Percentiles rank a stretch among this genome's conserved stretches.
These are phyloP conservation scores for Phengaris alcon DNA, from an alignment of 2,888 invertebrate species.

Conservation along the genomic window DNA sequence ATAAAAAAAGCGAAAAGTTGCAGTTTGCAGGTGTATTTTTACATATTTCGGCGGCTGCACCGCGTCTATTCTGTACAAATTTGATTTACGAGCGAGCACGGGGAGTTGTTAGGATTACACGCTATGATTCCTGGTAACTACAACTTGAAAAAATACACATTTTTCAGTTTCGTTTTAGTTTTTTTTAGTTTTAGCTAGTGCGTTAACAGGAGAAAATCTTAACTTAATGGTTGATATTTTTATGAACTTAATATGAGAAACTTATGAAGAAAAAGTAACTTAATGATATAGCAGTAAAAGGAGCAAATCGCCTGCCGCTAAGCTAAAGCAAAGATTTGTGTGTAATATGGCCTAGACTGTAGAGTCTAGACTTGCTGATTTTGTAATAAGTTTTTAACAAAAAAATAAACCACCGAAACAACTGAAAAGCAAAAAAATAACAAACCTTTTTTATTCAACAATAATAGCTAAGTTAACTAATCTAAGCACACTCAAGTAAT, in stretches of 20 bases:
- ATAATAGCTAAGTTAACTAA: too few species aligned
- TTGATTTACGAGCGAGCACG: slow-evolving; percentile 4
- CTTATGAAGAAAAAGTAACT: too few species aligned
- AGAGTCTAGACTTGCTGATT: too few species aligned
- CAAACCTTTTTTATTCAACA: too few species aligned
- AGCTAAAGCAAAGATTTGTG: too few species aligned
- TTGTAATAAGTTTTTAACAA: too few species aligned
- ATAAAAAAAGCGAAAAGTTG: background rate
- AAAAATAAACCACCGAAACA: too few species aligned
- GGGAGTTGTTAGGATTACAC: slow-evolving; percentile 9
- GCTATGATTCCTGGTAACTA: background rate
- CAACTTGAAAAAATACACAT: background rate
- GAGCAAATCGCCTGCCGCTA: too few species aligned
- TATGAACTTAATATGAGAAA: too few species aligned
- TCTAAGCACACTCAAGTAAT: too few species aligned
- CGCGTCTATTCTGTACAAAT: background rate
- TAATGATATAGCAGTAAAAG: background rate
- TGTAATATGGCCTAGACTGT: too few species aligned
- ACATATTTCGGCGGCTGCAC: slow-evolving; percentile 4
- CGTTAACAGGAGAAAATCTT: background rate
- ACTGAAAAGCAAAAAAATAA: too few species aligned
- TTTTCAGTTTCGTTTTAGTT: slow-evolving; percentile 4
- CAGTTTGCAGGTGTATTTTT: slow-evolving; percentile 15
- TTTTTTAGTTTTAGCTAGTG: background rate
- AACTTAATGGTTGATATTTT: background rate